Evolutionary conservation across 2,888 invertebrate species (phyloP).

Genomic region (Fragum fragum): DNA sequence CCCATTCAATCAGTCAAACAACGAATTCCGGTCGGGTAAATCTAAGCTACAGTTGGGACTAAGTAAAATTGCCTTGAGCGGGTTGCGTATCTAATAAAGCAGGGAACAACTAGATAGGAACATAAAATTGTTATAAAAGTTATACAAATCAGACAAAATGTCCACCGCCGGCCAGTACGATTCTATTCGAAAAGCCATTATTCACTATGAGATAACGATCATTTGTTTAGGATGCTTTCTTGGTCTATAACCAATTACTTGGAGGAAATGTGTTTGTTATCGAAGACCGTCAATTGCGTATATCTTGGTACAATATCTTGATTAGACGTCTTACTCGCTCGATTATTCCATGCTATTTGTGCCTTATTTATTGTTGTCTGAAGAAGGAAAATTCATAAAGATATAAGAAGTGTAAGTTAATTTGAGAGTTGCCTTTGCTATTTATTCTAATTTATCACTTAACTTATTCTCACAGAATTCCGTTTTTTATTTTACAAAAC

Average conservation of each 20-base stretch:
- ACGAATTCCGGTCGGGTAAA: too few species aligned
- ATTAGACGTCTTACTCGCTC: conserved; percentile 9
- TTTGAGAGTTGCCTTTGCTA: background rate
- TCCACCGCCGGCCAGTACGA: background rate
- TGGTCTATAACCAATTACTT: conserved; percentile 25
- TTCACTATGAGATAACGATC: conserved; percentile 19
- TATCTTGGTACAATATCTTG: conserved; percentile 1
- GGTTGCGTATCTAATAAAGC: too few species aligned
- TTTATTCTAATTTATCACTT: background rate
- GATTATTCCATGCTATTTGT: background rate
- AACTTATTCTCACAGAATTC: too few species aligned
- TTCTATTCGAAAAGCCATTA: conserved; percentile 6
- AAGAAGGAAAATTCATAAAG: background rate
- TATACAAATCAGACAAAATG: background rate
- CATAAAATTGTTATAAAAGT: background rate
- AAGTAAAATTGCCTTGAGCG: too few species aligned
- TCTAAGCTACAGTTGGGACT: too few species aligned
- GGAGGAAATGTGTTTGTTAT: conserved; percentile 26
- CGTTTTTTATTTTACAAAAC: too few species aligned
- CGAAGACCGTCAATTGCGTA: conserved; percentile 5
- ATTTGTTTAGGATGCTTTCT: conserved; percentile 4
- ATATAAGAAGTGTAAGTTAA: background rate
- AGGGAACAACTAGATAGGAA: too few species aligned
- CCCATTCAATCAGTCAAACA: too few species aligned
- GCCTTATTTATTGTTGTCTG: conserved; percentile 3